Evolutionary conservation across 2,888 invertebrate genomes (phyloP).

Genomic region (Zygogramma bicolorata): DNA sequence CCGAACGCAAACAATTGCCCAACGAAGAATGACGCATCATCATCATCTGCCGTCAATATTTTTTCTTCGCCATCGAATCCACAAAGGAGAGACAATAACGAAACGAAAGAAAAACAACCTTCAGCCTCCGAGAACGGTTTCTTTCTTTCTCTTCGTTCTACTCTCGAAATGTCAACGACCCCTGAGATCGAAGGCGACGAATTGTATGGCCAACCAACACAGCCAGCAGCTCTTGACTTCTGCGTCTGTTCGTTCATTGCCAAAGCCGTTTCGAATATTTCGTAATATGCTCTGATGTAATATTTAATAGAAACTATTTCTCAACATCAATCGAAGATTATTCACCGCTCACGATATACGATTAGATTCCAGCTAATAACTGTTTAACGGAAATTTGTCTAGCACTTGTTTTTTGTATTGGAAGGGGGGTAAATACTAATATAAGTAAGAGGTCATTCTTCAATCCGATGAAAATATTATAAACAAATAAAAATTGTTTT

Average conservation of each 20-base stretch:
- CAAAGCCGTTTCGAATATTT: conserved; percentile 23
- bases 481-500: too few relatives aligned
- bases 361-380: background rate
- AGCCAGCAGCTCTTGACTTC: conserved; percentile 13
- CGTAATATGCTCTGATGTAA: conserved; percentile 20
- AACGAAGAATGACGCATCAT: conserved; percentile 4
- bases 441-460: too few relatives aligned
- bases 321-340: background rate
- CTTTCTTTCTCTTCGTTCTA: conserved; percentile 23
- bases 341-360: background rate
- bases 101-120: background rate
- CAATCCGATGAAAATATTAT: too few relatives aligned
- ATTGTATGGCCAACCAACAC: conserved; percentile 1
- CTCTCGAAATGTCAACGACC: conserved; percentile 42
- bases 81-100: background rate
- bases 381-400: background rate
- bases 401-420: too few relatives aligned
- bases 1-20: background rate
- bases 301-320: conserved; percentile 6
- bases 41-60: conserved; percentile 4
- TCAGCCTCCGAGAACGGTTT: conserved; percentile 6
- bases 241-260: conserved; percentile 18
- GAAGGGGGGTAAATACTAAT: too few relatives aligned
- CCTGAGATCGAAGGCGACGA: conserved; percentile 34
- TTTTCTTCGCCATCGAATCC: background rate